A percentile compares a stretch with the other conserved stretches of the same genome.
Evolutionary conservation across 2,797 vertebrate species (phyloP).

Genomic region (Gadopsis bispinosus): DNA sequence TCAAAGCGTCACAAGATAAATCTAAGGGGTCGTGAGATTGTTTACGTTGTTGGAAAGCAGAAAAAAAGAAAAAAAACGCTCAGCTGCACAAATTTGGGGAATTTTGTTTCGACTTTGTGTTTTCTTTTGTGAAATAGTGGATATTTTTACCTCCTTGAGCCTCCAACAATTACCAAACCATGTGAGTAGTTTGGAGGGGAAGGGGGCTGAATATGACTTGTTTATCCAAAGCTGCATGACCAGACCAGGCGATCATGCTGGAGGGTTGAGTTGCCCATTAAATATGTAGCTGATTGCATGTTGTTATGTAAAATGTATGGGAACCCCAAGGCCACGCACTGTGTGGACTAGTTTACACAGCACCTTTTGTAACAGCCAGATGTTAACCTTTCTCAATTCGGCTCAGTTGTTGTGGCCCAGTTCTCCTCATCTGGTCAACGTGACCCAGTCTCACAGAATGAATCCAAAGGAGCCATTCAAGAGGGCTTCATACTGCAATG

Average conservation of each 20-base stretch:
- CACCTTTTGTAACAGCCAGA: constrained; percentile 68
- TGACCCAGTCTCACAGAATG: constrained; percentile 41
- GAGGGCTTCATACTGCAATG: constrained; percentile 36
- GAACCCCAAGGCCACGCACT: constrained; percentile 51
- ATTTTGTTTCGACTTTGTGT: neutral
- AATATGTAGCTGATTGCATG: constrained; percentile 72
- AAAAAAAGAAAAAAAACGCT: neutral
- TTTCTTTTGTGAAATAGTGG: neutral
- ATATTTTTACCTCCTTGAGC: neutral
- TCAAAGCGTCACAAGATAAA: neutral
- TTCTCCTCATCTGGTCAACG: constrained; percentile 58
- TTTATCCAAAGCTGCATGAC: constrained; percentile 46
- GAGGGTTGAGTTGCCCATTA: constrained; percentile 59
- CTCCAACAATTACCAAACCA: neutral
- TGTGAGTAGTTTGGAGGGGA: neutral
- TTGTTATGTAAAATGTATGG: constrained; percentile 79
- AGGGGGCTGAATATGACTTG: neutral
- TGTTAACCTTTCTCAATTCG: constrained; percentile 66
- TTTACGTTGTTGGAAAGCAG: neutral
- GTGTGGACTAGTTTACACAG: constrained; percentile 56
- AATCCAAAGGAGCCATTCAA: constrained; percentile 57
- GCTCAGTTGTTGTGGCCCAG: constrained; percentile 53
- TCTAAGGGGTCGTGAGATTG: neutral
- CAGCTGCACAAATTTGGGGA: neutral
- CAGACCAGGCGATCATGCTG: constrained; percentile 23